Percentiles rank a stretch among this genome's conserved stretches.
Evolutionary conservation across 2,113 vertebrate species (phyloP).

Genomic region (Dipodomys stephensi): DNA sequence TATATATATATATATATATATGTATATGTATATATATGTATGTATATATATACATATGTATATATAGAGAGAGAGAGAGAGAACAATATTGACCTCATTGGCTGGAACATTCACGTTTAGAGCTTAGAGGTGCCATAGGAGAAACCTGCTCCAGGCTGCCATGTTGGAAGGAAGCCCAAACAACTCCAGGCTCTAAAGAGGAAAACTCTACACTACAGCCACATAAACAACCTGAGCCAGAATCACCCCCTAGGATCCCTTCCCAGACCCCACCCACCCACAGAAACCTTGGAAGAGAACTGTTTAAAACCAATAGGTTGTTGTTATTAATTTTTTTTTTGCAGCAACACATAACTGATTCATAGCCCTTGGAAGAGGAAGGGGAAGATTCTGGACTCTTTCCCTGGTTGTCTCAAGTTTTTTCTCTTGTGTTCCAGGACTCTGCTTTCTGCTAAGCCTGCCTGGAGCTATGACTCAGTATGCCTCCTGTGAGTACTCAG

Average conservation of each 20-base stretch:
- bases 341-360: neutral
- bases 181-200: neutral
- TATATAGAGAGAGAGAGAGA: no score
- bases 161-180: neutral
- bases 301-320: neutral
- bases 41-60: no score
- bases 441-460: slow-evolving; percentile 53
- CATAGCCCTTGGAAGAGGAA: neutral
- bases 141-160: neutral
- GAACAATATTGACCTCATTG: no score
- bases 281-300: neutral
- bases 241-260: neutral
- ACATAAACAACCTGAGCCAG: neutral
- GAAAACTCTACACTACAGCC: neutral
- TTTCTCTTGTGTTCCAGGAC: slow-evolving; percentile 50
- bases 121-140: neutral
- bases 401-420: neutral
- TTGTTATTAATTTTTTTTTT: neutral
- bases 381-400: neutral
- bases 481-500: neutral
- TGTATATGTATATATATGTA: no score
- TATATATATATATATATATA: no score
- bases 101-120: neutral
- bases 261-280: neutral
- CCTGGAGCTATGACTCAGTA: neutral